Evolutionary conservation across 1,140 invertebrate genomes (phyloP).

Genomic region (Anastrepha ludens): DNA sequence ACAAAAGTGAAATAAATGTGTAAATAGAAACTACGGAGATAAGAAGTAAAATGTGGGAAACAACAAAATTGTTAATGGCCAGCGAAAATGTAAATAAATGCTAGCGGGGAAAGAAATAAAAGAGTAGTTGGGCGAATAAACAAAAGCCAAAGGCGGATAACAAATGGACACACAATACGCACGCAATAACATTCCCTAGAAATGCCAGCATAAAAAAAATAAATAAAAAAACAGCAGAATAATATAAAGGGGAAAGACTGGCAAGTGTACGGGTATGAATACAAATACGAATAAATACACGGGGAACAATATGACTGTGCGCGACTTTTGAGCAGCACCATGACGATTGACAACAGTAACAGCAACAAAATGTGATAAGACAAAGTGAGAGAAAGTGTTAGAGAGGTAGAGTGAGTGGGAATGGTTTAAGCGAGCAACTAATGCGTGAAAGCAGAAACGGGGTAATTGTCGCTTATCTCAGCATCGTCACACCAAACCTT

Average conservation of each 20-base stretch:
- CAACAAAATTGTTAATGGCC: neutral
- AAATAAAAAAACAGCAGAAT: neutral
- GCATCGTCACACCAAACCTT: neutral
- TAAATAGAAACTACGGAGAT: neutral
- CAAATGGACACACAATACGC: neutral
- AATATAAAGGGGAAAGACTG: neutral
- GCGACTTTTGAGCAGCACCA: neutral
- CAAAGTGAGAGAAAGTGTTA: too few relatives aligned
- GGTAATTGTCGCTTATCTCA: neutral
- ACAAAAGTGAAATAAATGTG: neutral
- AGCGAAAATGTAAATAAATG: neutral
- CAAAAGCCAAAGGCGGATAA: neutral
- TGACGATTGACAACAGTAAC: neutral
- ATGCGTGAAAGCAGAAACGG: neutral
- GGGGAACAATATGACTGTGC: neutral
- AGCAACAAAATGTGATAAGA: neutral
- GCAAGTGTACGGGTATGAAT: too few relatives aligned
- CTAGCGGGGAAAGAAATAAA: neutral
- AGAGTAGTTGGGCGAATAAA: neutral
- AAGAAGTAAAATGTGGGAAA: conserved; percentile 1
- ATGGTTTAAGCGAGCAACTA: neutral
- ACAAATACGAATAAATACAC: too few relatives aligned
- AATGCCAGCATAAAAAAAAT: neutral
- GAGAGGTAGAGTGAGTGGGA: neutral
- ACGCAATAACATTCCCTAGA: neutral